Evolutionary conservation across 1,140 invertebrate genomes (phyloP).

Genomic region (Drosophila trapezifrons): DNA sequence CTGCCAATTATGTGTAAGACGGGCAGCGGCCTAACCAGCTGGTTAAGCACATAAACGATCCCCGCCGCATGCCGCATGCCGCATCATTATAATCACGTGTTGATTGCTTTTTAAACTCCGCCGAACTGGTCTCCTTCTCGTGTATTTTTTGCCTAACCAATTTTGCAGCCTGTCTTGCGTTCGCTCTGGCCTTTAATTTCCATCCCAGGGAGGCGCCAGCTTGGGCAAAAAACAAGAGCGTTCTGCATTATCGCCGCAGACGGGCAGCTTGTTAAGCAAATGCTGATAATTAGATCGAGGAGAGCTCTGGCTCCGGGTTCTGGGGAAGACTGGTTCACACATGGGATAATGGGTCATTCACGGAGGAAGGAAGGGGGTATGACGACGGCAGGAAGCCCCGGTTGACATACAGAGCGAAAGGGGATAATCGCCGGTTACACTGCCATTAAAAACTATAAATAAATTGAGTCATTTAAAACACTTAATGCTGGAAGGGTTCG

Average conservation of each 20-base stretch:
- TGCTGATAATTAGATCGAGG: conserved; percentile 52
- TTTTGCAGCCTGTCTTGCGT: conserved; percentile 9
- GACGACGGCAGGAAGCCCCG: conserved; percentile 26
- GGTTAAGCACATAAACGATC: conserved; percentile 51
- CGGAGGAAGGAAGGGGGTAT: neutral
- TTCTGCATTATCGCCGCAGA: conserved; percentile 47
- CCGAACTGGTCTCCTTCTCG: conserved; percentile 17
- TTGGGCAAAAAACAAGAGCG: conserved; percentile 45
- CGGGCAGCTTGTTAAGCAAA: conserved; percentile 57
- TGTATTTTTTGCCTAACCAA: conserved; percentile 6
- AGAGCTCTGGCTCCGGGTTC: neutral
- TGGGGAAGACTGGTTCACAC: conserved; percentile 41
- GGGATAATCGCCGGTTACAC: conserved; percentile 15
- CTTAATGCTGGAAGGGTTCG: neutral
- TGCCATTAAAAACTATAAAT: conserved; percentile 24
- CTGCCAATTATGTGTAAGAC: conserved; percentile 78
- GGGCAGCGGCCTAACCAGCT: conserved; percentile 61
- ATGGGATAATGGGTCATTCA: conserved; percentile 44
- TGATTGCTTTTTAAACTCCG: conserved; percentile 81
- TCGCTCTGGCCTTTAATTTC: conserved; percentile 54
- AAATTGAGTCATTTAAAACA: conserved; percentile 22
- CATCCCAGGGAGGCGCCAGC: conserved; percentile 47
- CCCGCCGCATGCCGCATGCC: conserved; percentile 35
- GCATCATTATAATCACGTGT: conserved; percentile 83
- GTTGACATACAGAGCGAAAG: conserved; percentile 44